These are phyloP conservation scores for Cheilosia impressa DNA, from an alignment of 2,888 invertebrate genomes.

Conservation along the genomic window DNA sequence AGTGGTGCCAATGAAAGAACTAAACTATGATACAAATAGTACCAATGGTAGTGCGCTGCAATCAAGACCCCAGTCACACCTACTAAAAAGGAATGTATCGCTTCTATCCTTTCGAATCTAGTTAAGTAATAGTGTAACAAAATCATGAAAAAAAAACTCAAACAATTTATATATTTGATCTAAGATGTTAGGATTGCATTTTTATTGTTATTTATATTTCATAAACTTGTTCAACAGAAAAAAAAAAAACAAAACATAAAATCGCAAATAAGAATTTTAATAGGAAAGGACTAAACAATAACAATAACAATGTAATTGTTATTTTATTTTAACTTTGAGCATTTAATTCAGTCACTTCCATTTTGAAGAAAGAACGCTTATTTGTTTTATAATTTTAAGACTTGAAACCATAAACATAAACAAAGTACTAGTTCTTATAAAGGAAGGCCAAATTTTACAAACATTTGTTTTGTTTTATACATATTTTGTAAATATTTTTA, in stretches of 20 bases:
- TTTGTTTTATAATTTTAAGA: slow-evolving; percentile 18
- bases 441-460: background rate
- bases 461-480: background rate
- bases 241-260: slow-evolving; percentile 18
- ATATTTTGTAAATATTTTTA: slow-evolving; percentile 2
- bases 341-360: slow-evolving; percentile 28
- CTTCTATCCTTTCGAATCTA: slow-evolving; percentile 83
- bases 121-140: slow-evolving; percentile 45
- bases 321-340: background rate
- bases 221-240: slow-evolving; percentile 45
- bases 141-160: slow-evolving; percentile 12
- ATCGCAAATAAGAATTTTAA: slow-evolving; percentile 18
- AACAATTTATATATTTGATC: slow-evolving; percentile 34
- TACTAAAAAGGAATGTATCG: slow-evolving; percentile 82
- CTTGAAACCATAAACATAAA: slow-evolving; percentile 19
- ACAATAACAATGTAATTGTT: background rate
- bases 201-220: slow-evolving; percentile 63
- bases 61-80: slow-evolving; percentile 79
- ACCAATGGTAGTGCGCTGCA: slow-evolving; percentile 77
- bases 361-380: slow-evolving; percentile 5
- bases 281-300: slow-evolving; percentile 25
- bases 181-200: slow-evolving; percentile 43
- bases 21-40: slow-evolving; percentile 81
- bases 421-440: slow-evolving; percentile 2
- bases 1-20: slow-evolving; percentile 83